Evolutionary conservation across 2,797 vertebrate genomes (phyloP), one percentile per base, ranked within the genome.

Genomic region (Labeo calbasu): DNA sequence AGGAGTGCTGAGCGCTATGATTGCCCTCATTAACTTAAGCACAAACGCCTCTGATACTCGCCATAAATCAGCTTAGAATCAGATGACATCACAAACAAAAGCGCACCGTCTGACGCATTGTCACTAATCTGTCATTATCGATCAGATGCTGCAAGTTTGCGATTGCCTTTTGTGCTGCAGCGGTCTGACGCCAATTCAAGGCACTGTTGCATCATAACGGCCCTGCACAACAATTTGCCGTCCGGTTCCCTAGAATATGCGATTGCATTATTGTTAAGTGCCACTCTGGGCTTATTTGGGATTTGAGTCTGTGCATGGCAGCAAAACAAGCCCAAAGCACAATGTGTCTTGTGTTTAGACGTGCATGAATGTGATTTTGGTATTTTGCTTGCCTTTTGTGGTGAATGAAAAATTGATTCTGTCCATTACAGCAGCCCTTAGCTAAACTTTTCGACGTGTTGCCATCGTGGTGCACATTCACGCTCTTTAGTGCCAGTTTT

Each of bases 61-160:
- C 95, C 95, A 79, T 86, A 81, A 96, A 94, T 55, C 94, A 94
- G 6, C 94, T 95, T 83, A 94, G 95, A 89, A 96, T 94, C 63
- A 94, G 84, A 72, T 82, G 86, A 79, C 82, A 79, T 65, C 82
- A 65, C 43, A 43, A 70, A 65, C 75, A 73, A 78, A 81, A 79
- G 72, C 43, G n/a, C 21, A 10, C 73, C 6, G 46, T n/a, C 84
- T 71, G 61, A n/a, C 69, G 48, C 70, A 73, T 63, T 66, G 84
- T 84, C 86, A 73, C 77, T 87, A 66, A 57, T 85, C 70, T 88
- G 81, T 81, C 73, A 50, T 77, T 76, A 87, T 85, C 48, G 82
- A 87, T 87, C 76, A 48, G 36, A 40, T 46, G 21, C 69, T 59
- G 40, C 15, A 2, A 78, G 50, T 76, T 73, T 70, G 21, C 19